Base-by-base conservation (phyloP, 92 coral and sea anemone species). In the Parazoanthus atlanticus region DNA sequence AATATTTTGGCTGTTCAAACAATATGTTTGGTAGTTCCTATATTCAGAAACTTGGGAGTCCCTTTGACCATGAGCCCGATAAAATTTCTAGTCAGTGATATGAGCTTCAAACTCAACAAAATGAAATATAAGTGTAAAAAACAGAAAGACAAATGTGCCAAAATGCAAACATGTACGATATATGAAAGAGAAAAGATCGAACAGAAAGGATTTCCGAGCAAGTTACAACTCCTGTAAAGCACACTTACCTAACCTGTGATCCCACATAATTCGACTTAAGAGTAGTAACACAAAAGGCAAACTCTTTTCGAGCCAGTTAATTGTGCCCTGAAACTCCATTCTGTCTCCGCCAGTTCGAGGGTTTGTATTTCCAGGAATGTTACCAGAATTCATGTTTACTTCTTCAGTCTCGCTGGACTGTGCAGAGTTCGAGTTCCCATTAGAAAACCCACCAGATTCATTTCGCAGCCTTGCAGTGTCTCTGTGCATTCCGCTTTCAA, bases 231-330 rank as follows among this genome's bases (percentile, higher is more conserved):
- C 19, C 21, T 1, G n/a, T 65, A 31, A 34, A 41, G 16, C 72
- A 40, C 34, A 88, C 94, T 82, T 88, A 96, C 98, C 98, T 54
- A 96, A 88, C 61, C 99, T 92, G 85, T 96, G 99, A 31, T 96
- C 99, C 99, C 99, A 96, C 99, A 96, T 96, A 40, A 96, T 95
- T 84, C 99, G 93, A 85, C 99, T 96, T 32, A 96, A 80, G n/a
- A 96, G 90, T 81, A 96, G 66, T 74, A 96, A 86, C 36, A 93
- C 96, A 49, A 96, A 96, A n/a, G 99, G 99, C 29, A 96, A 89
- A 67, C 98, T 96, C 76, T 91, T 95, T 61, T 96, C 99, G 21
- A 96, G 89, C 98, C 98, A 96, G 69, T 90, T 92, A 52, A 96
- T 96, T 0, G 99, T 94, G 19, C 99, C 98, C 75, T 96, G 99